These are phyloP conservation scores for Xanthorhoe designata DNA, from an alignment of 2,888 invertebrate genomes.

Conservation along the genomic window DNA sequence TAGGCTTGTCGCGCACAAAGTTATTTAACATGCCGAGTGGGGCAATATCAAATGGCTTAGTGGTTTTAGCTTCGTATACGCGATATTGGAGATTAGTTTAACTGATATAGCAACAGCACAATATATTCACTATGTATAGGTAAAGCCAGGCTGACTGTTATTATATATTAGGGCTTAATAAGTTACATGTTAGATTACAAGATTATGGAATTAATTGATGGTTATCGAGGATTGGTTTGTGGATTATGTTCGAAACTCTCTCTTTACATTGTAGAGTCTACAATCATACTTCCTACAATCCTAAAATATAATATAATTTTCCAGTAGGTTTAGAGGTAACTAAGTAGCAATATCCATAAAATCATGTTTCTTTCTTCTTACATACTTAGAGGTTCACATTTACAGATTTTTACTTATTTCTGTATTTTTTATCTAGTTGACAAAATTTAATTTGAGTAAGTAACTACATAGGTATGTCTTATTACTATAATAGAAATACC, in stretches of 20 bases:
- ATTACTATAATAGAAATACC: no score
- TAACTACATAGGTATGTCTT: no score
- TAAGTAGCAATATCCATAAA: no score
- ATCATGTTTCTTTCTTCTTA: no score
- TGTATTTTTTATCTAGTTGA: no score
- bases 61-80: slow-evolving; percentile 37
- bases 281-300: no score
- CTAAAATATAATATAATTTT: no score
- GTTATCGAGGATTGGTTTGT: neutral
- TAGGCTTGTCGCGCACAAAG: neutral
- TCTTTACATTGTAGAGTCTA: no score
- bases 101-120: neutral
- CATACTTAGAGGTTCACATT: no score
- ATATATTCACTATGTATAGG: neutral
- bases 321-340: no score
- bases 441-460: no score
- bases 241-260: neutral
- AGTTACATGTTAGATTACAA: slow-evolving; percentile 6
- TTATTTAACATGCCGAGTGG: slow-evolving; percentile 19
- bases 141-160: neutral
- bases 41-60: slow-evolving; percentile 40
- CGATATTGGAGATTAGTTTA: slow-evolving; percentile 20
- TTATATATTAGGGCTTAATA: slow-evolving; percentile 7
- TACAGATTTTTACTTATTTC: no score
- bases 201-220: slow-evolving; percentile 11